Evolutionary conservation across 2,888 invertebrate species (phyloP), one percentile per base, ranked within the genome.

Genomic region (Mylabris sibirica): DNA sequence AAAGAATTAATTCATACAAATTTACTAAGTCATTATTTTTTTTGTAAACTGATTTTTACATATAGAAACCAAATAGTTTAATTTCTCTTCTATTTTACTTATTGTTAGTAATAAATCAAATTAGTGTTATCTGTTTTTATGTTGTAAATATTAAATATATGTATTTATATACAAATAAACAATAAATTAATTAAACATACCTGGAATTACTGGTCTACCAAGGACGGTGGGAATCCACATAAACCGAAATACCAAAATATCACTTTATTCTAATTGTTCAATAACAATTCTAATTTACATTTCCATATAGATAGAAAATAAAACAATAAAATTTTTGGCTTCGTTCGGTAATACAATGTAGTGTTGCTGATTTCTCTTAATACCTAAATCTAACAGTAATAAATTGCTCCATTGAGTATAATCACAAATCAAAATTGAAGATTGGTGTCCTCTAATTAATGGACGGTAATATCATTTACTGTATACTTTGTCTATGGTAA

Each of bases 81-180:
- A 26, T 1, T 53, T 9, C 6, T 57, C 26, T 57, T 57, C 22
- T 57, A 26, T 4, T 26, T 53, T 11, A 53, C 30, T 30, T n/a
- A n/a, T n/a, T 30, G 30, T 53, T 57, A 57, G 14, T 14, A 57
- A 26, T 11, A 57, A 26, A 57, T 26, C 14, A 14, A 57, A 57
- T 6, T 24, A 57, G 14, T 57, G 57, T 57, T 57, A 57, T 57
- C 57, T 57, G 26, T 22, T 34, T 53, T 63, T 57, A 49, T 20
- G 30, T 34, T 63, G 30, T 64, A 64, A 57, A 59, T 64, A 59
- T 22, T 35, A 35, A 44, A 12, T 22, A 24, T 64, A 59, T 64
- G 38, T 64, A 57, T 64, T 59, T 35, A 64, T 38, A 64, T 22
- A 17, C 59, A 59, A 38, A 14, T 35, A 38, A 63, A 24, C 17